These are phyloP conservation scores for Halichondria panicea DNA, from an alignment of 37 sponge, comb jelly and placozoan genomes.

Conservation along the genomic window DNA sequence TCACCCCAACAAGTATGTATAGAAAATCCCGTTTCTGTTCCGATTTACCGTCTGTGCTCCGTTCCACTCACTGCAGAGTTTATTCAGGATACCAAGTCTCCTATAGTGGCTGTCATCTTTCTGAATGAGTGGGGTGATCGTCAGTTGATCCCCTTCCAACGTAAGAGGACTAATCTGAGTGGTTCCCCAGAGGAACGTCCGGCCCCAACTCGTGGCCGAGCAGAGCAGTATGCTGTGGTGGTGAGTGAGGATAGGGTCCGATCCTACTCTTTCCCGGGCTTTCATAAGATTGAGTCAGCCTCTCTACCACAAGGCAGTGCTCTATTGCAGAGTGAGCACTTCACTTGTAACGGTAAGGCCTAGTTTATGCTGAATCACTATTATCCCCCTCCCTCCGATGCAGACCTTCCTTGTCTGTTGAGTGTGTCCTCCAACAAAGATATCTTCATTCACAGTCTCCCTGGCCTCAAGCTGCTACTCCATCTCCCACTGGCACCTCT, in stretches of 20 bases:
- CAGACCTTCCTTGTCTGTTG: slow-evolving; percentile 48
- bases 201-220: neutral
- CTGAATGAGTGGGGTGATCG: slow-evolving; percentile 49
- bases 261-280: slow-evolving; percentile 28
- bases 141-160: slow-evolving; percentile 33
- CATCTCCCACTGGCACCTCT: slow-evolving; percentile 11
- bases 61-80: slow-evolving; percentile 3
- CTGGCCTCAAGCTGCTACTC: slow-evolving; percentile 31
- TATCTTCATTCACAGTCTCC: slow-evolving; percentile 23
- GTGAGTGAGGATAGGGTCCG: neutral
- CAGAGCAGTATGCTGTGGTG: slow-evolving; percentile 22
- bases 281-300: neutral
- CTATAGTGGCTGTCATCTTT: slow-evolving; percentile 25
- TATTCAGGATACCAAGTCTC: slow-evolving; percentile 8
- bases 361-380: neutral
- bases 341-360: slow-evolving; percentile 46
- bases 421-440: slow-evolving; percentile 14
- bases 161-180: neutral
- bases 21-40: neutral
- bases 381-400: neutral
- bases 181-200: neutral
- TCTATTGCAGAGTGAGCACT: slow-evolving; percentile 30
- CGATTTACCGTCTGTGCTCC: neutral
- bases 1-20: slow-evolving; percentile 32
- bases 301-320: slow-evolving; percentile 4